Conservation (phyloP, 2,797 vertebrate species). For the Gobionotothen gibberifrons region DNA sequence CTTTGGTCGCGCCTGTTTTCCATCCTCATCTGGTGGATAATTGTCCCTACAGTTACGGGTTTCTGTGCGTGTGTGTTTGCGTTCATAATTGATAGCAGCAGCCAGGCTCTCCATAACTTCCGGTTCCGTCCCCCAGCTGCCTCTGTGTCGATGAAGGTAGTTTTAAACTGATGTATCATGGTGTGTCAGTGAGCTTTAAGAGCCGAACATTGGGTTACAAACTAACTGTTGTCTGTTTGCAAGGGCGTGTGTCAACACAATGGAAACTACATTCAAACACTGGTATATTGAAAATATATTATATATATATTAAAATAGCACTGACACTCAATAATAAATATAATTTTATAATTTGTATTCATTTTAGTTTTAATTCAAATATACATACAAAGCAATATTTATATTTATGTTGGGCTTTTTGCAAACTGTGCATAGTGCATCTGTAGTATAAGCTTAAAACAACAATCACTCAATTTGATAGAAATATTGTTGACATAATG, state of each 20-base stretch:
- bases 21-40: slow-evolving; percentile 75
- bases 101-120: slow-evolving; percentile 53
- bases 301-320: too few relatives aligned
- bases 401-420: too few relatives aligned
- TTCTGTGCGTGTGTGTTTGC: slow-evolving; percentile 46
- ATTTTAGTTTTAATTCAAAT: too few relatives aligned
- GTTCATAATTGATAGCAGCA: slow-evolving; percentile 75
- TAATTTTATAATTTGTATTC: too few relatives aligned
- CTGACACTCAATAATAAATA: not conserved
- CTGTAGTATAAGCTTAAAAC: too few relatives aligned
- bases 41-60: slow-evolving; percentile 68
- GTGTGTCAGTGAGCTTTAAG: not conserved
- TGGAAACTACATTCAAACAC: not conserved
- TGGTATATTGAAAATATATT: too few relatives aligned
- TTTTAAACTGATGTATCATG: slow-evolving; percentile 5
- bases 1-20: slow-evolving; percentile 74
- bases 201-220: not conserved
- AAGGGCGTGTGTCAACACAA: not conserved
- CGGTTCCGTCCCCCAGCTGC: slow-evolving; percentile 32
- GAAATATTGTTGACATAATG: too few relatives aligned
- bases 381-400: too few relatives aligned
- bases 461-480: too few relatives aligned
- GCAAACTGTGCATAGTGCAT: too few relatives aligned
- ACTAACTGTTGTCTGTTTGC: not conserved
- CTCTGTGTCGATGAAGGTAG: not conserved